Evolutionary conservation across 1,140 invertebrate species (phyloP).

Genomic region (Drosophila tropicalis): DNA sequence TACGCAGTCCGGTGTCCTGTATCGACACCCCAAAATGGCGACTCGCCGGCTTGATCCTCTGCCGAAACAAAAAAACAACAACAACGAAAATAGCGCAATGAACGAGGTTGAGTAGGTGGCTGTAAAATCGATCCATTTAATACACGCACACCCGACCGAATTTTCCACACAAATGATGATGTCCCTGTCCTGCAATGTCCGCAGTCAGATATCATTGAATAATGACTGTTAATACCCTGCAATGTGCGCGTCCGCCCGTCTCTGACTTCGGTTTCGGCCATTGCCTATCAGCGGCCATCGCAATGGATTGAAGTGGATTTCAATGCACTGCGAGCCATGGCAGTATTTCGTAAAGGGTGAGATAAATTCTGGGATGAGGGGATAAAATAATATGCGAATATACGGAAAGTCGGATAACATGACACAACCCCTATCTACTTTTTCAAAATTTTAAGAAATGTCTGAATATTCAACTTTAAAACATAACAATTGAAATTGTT

Average conservation of each 20-base stretch:
- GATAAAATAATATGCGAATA: constrained; percentile 73
- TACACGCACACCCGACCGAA: constrained; percentile 35
- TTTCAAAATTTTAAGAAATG: background rate
- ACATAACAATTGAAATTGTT: too few relatives aligned
- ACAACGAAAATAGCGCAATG: background rate
- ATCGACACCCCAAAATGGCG: background rate
- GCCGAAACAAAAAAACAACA: constrained; percentile 3
- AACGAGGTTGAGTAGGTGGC: constrained; percentile 4
- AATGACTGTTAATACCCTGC: constrained; percentile 83
- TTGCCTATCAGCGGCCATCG: constrained; percentile 51
- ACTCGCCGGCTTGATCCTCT: constrained; percentile 60
- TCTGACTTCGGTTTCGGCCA: constrained; percentile 38
- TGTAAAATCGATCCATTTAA: constrained; percentile 75
- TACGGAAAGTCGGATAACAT: constrained; percentile 64
- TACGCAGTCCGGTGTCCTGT: constrained; percentile 47
- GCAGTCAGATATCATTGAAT: constrained; percentile 83
- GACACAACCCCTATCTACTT: background rate
- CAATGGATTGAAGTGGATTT: constrained; percentile 75
- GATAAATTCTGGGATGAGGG: constrained; percentile 26
- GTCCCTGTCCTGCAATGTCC: constrained; percentile 78
- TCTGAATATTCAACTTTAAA: too few relatives aligned
- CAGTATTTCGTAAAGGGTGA: constrained; percentile 27
- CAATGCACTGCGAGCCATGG: constrained; percentile 68
- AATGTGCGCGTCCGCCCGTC: constrained; percentile 59
- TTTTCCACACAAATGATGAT: constrained; percentile 78